These are phyloP conservation scores for Latrodectus geometricus DNA, from an alignment of 1,140 invertebrate genomes.

Conservation along the genomic window DNA sequence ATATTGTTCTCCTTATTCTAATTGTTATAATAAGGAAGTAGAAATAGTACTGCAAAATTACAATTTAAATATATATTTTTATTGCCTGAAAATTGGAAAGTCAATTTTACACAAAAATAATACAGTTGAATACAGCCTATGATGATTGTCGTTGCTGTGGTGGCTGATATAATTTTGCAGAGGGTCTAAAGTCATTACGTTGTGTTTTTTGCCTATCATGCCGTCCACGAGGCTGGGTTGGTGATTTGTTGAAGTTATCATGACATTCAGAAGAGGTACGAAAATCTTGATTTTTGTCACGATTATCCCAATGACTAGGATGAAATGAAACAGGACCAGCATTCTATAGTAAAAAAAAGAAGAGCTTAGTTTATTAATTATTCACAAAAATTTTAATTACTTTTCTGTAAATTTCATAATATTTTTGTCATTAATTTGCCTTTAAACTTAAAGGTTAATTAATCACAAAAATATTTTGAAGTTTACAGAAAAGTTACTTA, in stretches of 20 bases:
- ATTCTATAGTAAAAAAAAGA: not conserved
- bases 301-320: slow-evolving; percentile 34
- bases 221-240: not conserved
- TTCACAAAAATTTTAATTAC: too few species aligned
- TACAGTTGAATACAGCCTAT: not conserved
- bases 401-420: too few species aligned
- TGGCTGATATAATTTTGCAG: slow-evolving; percentile 52
- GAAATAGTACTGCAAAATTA: too few species aligned
- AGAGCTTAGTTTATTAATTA: too few species aligned
- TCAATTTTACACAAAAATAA: not conserved
- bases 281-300: slow-evolving; percentile 18
- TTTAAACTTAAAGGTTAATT: too few species aligned
- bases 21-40: too few species aligned
- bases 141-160: slow-evolving; percentile 38
- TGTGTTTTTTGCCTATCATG: slow-evolving; percentile 17
- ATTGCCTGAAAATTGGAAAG: too few species aligned
- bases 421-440: too few species aligned
- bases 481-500: too few species aligned
- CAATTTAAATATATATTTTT: too few species aligned
- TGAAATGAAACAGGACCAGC: slow-evolving; percentile 46
- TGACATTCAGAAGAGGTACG: slow-evolving; percentile 24
- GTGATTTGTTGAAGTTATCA: slow-evolving; percentile 3
- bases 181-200: slow-evolving; percentile 22
- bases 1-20: too few species aligned
- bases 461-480: too few species aligned